Evolutionary conservation across 2,797 vertebrate species (phyloP).

Genomic region (Pseudopleuronectes americanus): DNA sequence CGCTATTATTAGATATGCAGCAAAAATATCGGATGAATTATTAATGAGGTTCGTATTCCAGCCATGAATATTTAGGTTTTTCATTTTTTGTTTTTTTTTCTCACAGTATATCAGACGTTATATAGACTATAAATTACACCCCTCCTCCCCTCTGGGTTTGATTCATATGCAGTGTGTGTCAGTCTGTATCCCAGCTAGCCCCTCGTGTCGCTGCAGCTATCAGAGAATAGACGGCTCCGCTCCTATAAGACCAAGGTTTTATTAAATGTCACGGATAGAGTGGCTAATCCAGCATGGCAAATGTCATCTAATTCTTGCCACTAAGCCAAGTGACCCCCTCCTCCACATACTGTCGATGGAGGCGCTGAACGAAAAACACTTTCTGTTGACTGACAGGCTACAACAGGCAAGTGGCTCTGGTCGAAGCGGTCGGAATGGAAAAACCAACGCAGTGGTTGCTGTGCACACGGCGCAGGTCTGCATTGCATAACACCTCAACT

Average conservation of each 20-base stretch:
- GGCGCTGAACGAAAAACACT: conserved; percentile 34
- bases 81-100: conserved; percentile 34
- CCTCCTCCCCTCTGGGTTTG: background rate
- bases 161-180: conserved; percentile 40
- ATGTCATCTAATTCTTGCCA: conserved; percentile 64
- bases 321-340: conserved; percentile 44
- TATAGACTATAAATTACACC: conserved; percentile 21
- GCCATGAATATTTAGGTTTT: conserved; percentile 68
- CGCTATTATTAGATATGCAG: conserved; percentile 33
- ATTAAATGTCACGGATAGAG: conserved; percentile 76
- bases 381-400: conserved; percentile 32
- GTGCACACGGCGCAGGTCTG: conserved; percentile 9
- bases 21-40: conserved; percentile 51
- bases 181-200: conserved; percentile 35
- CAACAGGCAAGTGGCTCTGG: conserved; percentile 1
- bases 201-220: conserved; percentile 18
- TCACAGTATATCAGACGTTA: conserved; percentile 28
- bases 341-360: conserved; percentile 35
- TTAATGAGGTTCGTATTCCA: conserved; percentile 40
- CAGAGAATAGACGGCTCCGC: conserved; percentile 25
- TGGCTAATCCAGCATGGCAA: conserved; percentile 70
- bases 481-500: conserved; percentile 37
- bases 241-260: conserved; percentile 43
- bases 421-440: background rate
- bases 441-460: conserved; percentile 29